Conservation (phyloP, 35 echinoderm and acorn worm species). For the Lytechinus variegatus region DNA sequence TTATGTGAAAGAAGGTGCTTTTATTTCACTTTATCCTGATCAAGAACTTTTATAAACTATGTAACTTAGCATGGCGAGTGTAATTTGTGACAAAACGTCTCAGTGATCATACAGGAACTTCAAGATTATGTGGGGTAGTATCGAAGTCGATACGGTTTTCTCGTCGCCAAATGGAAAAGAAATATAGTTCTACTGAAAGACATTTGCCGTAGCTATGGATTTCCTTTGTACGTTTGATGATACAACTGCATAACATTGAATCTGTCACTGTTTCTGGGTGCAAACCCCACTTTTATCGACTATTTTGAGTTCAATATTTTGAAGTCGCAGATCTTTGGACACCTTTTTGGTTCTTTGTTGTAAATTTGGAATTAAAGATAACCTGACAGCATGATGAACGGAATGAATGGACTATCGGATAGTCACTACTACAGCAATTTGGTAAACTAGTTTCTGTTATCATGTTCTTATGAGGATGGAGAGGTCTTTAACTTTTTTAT, state of each 20-base stretch:
- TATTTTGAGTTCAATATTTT: neutral
- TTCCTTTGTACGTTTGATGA: neutral
- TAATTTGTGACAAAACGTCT: neutral
- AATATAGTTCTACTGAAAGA: neutral
- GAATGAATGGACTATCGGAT: conserved; percentile 41
- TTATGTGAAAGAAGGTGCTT: no score
- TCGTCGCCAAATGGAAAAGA: neutral
- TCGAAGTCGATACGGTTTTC: neutral
- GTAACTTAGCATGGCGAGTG: neutral
- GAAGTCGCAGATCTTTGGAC: neutral
- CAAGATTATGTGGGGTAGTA: neutral
- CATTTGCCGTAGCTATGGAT: neutral
- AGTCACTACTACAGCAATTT: conserved; percentile 35
- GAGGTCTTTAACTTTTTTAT: no score
- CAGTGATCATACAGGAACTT: neutral
- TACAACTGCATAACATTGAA: neutral
- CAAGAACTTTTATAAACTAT: neutral
- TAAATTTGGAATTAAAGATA: conserved; percentile 13
- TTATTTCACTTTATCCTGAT: no score
- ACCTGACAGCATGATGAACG: neutral
- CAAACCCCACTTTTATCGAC: neutral
- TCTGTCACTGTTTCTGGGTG: neutral
- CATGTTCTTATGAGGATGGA: no score
- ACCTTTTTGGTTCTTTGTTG: neutral
- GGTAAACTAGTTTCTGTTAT: neutral